Conservation (phyloP, 2,113 vertebrate genomes). For the Chascanopsetta lugubris region DNA sequence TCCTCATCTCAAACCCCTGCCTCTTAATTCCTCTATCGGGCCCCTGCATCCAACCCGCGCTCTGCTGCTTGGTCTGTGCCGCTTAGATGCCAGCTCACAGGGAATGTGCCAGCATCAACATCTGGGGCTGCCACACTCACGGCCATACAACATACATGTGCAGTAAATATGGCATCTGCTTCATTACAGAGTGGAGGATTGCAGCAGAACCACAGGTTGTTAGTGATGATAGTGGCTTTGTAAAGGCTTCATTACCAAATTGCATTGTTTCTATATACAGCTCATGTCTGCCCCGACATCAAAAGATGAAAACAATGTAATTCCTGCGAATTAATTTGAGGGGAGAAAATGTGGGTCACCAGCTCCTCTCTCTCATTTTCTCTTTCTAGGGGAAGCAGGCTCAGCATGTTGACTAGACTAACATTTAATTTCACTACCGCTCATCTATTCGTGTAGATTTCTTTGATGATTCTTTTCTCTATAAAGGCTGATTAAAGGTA, state of each 20-base stretch:
- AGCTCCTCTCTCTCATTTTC: background rate
- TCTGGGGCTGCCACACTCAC: slow-evolving; percentile 15
- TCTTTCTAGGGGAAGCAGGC: background rate
- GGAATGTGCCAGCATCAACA: slow-evolving; percentile 24
- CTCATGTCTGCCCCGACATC: background rate
- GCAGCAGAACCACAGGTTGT: background rate
- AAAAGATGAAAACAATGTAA: background rate
- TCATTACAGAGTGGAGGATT: background rate
- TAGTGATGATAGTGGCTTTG: background rate
- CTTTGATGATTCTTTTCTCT: background rate
- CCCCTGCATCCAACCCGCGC: slow-evolving; percentile 16
- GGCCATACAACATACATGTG: background rate
- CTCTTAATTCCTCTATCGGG: slow-evolving; percentile 26
- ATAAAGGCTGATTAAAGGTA: background rate
- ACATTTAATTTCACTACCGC: background rate
- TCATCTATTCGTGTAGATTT: background rate
- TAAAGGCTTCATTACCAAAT: background rate
- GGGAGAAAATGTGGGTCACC: background rate
- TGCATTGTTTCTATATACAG: background rate
- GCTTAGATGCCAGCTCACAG: slow-evolving; percentile 24
- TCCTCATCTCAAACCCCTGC: slow-evolving; percentile 20
- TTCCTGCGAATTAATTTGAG: background rate
- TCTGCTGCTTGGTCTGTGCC: slow-evolving; percentile 14
- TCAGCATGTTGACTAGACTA: background rate
- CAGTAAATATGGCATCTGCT: slow-evolving; percentile 21